Evolutionary conservation across 64 coral and sea anemone species (phyloP).

Genomic region (Acropora tenuis): DNA sequence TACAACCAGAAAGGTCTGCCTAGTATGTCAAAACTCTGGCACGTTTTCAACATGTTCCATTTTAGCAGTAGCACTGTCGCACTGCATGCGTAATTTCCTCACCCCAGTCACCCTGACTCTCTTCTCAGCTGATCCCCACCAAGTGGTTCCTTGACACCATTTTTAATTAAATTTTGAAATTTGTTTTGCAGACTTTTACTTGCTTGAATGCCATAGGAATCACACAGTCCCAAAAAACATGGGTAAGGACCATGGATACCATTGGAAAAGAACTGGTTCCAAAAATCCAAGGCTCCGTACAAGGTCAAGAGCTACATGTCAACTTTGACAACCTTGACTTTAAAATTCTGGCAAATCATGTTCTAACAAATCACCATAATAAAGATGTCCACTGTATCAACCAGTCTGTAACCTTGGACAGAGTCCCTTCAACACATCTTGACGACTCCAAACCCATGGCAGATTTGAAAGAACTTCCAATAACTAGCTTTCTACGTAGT

Average conservation of each 20-base stretch:
- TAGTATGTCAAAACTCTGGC: no score
- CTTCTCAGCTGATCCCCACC: no score
- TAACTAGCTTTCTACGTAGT: slow-evolving; percentile 10
- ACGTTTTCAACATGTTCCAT: no score
- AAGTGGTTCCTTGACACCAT: no score
- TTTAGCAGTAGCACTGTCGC: no score
- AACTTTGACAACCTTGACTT: slow-evolving; percentile 59
- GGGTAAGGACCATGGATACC: slow-evolving; percentile 32
- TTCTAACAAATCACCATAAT: slow-evolving; percentile 55
- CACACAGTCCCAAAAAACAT: slow-evolving; percentile 27
- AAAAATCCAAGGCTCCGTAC: not conserved
- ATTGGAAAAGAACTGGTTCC: slow-evolving; percentile 33
- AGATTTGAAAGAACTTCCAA: slow-evolving; percentile 12
- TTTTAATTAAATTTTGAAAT: not conserved
- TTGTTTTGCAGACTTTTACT: slow-evolving; percentile 32
- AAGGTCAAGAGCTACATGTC: slow-evolving; percentile 11
- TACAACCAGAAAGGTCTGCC: no score
- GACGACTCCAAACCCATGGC: slow-evolving; percentile 10
- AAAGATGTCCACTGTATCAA: slow-evolving; percentile 32
- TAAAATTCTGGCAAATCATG: slow-evolving; percentile 46
- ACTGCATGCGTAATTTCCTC: no score
- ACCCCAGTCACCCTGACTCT: no score
- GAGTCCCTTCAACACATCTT: not conserved
- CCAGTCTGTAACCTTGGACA: slow-evolving; percentile 45
- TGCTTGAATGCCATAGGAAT: slow-evolving; percentile 19